These are phyloP conservation scores for Nasonia longicornis DNA, from an alignment of 1,140 invertebrate genomes.

Conservation along the genomic window DNA sequence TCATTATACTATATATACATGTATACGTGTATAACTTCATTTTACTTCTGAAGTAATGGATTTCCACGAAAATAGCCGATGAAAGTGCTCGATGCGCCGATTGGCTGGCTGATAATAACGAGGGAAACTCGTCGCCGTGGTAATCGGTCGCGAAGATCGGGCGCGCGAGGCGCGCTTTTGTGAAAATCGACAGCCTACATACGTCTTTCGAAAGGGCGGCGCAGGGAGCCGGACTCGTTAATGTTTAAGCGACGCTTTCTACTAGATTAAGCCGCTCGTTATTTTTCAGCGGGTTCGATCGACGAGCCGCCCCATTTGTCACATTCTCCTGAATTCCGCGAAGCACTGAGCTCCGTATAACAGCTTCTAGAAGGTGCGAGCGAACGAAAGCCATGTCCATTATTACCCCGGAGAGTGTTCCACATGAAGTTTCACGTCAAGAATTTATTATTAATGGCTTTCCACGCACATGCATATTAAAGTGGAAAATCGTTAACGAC, in stretches of 20 bases:
- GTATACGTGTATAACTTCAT: neutral
- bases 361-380: neutral
- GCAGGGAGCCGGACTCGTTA: neutral
- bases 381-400: no score
- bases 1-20: neutral
- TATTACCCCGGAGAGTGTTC: no score
- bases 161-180: neutral
- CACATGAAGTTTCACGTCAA: no score
- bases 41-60: constrained; percentile 7
- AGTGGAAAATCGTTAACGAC: no score
- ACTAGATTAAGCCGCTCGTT: constrained; percentile 7
- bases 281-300: neutral
- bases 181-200: neutral
- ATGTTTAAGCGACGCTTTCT: constrained; percentile 18
- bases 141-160: neutral
- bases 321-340: no score
- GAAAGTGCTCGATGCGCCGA: neutral
- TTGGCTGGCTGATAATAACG: neutral
- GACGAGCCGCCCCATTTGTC: no score
- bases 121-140: neutral
- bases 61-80: neutral
- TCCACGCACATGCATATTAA: no score
- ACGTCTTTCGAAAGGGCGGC: neutral
- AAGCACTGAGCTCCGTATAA: no score
- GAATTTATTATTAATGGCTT: no score